Conservation (phyloP, 1,140 invertebrate species). For the Drosophila nannoptera region DNA sequence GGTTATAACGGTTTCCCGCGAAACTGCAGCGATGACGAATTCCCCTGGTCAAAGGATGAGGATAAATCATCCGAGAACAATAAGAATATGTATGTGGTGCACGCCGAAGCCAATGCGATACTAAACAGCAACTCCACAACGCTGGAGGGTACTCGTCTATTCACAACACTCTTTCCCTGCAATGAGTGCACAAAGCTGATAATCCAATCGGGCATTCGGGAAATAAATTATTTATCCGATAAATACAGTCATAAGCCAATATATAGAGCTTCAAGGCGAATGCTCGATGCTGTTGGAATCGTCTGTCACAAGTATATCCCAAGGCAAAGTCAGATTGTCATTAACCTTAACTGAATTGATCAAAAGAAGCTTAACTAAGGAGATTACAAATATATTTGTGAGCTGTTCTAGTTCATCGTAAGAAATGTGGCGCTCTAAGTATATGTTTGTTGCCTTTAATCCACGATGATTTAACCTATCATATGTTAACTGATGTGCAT, state of each 20-base stretch:
- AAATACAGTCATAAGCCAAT: constrained; percentile 85
- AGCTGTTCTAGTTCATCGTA: too few species aligned
- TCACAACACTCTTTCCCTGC: constrained; percentile 94
- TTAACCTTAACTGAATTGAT: constrained; percentile 47
- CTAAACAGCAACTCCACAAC: constrained; percentile 91
- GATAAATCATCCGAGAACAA: constrained; percentile 82
- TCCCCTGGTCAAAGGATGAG: constrained; percentile 88
- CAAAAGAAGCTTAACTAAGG: neutral
- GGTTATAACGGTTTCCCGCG: constrained; percentile 98
- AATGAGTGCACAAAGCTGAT: constrained; percentile 98
- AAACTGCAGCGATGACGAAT: constrained; percentile 91
- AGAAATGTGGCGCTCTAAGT: too few species aligned
- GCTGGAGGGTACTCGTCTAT: constrained; percentile 90
- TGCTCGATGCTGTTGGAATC: constrained; percentile 89
- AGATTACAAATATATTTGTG: too few species aligned
- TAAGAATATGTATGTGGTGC: constrained; percentile 95
- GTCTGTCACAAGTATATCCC: constrained; percentile 79
- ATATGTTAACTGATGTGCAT: neutral
- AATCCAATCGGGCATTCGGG: constrained; percentile 94
- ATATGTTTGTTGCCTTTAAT: too few species aligned
- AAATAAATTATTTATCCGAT: constrained; percentile 90
- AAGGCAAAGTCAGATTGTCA: constrained; percentile 42
- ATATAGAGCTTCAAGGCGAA: constrained; percentile 87
- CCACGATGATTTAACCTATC: neutral
- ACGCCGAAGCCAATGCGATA: constrained; percentile 98